Percentiles rank a stretch among this genome's conserved stretches.
Evolutionary conservation across 2,797 vertebrate species (phyloP).

Genomic region (Neostethus bicornis): DNA sequence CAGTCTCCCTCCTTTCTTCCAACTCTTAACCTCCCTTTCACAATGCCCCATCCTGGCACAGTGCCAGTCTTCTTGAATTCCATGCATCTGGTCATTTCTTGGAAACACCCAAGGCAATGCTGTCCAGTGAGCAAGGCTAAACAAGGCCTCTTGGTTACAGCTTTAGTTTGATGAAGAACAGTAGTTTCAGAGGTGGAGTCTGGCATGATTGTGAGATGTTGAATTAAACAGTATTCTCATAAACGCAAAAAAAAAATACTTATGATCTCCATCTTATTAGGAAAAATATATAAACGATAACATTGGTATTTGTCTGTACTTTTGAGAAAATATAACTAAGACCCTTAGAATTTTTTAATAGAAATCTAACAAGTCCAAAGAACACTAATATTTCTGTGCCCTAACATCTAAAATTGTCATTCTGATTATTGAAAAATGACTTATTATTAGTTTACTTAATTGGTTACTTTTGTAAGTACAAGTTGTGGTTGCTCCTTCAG

Average conservation of each 20-base stretch:
- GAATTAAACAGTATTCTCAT: constrained; percentile 56
- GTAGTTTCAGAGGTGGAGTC: constrained; percentile 18
- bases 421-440: too few relatives aligned
- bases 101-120: constrained; percentile 63
- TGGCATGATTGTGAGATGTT: constrained; percentile 2
- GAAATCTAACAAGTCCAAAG: too few relatives aligned
- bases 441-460: too few relatives aligned
- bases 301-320: too few relatives aligned
- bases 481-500: too few relatives aligned
- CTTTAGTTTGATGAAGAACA: constrained; percentile 40
- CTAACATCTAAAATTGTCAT: too few relatives aligned
- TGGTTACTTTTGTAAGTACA: too few relatives aligned
- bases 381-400: too few relatives aligned
- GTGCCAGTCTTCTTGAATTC: constrained; percentile 59
- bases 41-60: constrained; percentile 23
- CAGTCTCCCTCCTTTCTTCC: constrained; percentile 11
- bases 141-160: constrained; percentile 56
- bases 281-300: too few relatives aligned
- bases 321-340: too few relatives aligned
- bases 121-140: constrained; percentile 49
- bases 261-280: too few relatives aligned
- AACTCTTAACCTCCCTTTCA: constrained; percentile 16
- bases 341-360: too few relatives aligned
- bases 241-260: constrained; percentile 17
- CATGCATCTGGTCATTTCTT: constrained; percentile 67